Evolutionary conservation across 1,140 invertebrate species (phyloP).

Genomic region (Samia ricini): DNA sequence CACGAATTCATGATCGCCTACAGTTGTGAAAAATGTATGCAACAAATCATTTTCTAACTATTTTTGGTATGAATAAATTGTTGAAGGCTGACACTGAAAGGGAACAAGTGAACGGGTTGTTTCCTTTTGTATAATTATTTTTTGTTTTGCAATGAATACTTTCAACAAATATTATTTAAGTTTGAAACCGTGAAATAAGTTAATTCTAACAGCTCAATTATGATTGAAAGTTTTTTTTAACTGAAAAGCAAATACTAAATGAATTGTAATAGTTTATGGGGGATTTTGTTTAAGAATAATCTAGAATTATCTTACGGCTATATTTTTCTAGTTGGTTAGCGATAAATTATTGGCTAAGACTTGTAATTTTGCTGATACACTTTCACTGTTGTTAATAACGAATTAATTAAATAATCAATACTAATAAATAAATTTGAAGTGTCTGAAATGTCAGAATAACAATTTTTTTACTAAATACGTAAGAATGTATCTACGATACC

Average conservation of each 20-base stretch:
- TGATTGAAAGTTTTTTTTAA: background rate
- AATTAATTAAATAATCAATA: too few species aligned
- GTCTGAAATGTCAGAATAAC: too few species aligned
- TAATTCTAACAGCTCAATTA: background rate
- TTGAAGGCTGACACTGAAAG: slow-evolving; percentile 30
- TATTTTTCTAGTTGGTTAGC: too few species aligned
- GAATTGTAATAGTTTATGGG: background rate
- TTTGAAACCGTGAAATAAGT: slow-evolving; percentile 4
- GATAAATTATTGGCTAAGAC: too few species aligned
- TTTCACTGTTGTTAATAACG: too few species aligned
- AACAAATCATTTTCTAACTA: slow-evolving; percentile 41
- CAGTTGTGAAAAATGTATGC: slow-evolving; percentile 40
- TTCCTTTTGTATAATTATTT: slow-evolving; percentile 17
- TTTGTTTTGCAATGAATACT: slow-evolving; percentile 19
- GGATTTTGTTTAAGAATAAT: background rate
- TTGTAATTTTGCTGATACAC: too few species aligned
- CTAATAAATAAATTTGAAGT: too few species aligned
- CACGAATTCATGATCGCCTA: slow-evolving; percentile 1
- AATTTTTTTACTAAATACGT: too few species aligned
- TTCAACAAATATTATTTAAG: slow-evolving; percentile 13
- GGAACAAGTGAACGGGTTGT: slow-evolving; percentile 27
- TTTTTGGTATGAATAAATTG: slow-evolving; percentile 41
- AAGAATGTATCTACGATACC: too few species aligned
- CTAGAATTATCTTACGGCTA: too few species aligned
- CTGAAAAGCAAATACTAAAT: background rate